phyloP scores from a whole-genome alignment of 2,797 vertebrate species.

The Melanitta fusca region DNA sequence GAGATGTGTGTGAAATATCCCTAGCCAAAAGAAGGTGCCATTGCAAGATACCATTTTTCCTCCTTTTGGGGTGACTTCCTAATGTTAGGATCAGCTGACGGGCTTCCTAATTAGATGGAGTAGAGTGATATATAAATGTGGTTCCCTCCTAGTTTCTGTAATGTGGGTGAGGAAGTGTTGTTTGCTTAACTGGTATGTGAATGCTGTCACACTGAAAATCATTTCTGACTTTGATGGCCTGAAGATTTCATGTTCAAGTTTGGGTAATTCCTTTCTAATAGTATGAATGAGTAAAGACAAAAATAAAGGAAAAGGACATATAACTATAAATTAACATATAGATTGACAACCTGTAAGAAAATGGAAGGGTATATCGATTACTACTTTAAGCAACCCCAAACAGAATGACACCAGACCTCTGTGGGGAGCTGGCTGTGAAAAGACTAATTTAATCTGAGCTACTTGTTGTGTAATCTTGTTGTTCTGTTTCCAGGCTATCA shows the following conservation, averaged over 20 bases:
- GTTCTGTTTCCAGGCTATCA: not conserved
- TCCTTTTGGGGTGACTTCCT: not conserved
- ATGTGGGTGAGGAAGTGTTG: not conserved
- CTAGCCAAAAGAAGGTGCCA: not conserved
- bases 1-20: not conserved
- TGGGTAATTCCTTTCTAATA: not conserved
- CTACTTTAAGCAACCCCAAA: not conserved
- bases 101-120: not conserved
- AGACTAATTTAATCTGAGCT: not conserved
- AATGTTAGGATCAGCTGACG: not conserved
- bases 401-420: not conserved
- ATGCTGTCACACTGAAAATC: not conserved
- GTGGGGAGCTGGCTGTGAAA: not conserved
- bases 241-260: not conserved
- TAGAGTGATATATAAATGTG: not conserved
- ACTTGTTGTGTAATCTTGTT: not conserved
- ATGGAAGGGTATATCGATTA: fast-evolving
- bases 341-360: not conserved
- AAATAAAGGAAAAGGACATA: not conserved
- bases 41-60: not conserved
- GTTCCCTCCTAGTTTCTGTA: not conserved
- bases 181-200: not conserved
- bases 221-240: not conserved
- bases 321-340: not conserved
- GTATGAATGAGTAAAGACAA: not conserved